A percentile compares a stretch with the other conserved stretches of the same genome.
Conservation (phyloP, 2,113 vertebrate species). For the Salvator merianae region DNA sequence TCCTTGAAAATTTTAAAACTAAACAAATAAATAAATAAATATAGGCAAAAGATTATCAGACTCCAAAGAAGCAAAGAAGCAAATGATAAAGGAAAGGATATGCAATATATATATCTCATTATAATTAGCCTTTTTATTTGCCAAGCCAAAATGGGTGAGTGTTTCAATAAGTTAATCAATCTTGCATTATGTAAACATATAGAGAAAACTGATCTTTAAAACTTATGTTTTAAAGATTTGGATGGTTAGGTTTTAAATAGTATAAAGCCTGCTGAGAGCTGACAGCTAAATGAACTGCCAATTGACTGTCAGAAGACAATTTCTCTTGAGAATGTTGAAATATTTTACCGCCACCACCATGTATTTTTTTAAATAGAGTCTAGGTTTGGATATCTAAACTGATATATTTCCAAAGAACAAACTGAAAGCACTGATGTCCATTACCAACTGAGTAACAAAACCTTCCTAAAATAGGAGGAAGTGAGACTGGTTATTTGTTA, state of each 20-base stretch:
- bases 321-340: neutral
- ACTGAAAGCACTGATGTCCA: neutral
- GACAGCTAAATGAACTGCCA: constrained; percentile 37
- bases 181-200: neutral
- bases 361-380: neutral
- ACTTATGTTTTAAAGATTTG: constrained; percentile 31
- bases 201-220: neutral
- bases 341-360: neutral
- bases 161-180: no score
- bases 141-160: neutral
- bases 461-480: constrained; percentile 16
- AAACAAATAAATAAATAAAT: no score
- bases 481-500: neutral
- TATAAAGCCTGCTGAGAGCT: constrained; percentile 15
- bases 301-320: constrained; percentile 13
- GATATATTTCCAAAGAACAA: neutral
- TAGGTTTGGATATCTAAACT: neutral
- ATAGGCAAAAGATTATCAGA: neutral
- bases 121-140: neutral
- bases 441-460: neutral
- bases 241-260: constrained; percentile 33
- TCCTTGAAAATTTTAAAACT: neutral
- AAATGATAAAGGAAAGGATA: neutral
- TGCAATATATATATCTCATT: neutral
- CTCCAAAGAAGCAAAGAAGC: neutral